Base-by-base conservation (phyloP, 1,140 invertebrate genomes). In the Sarcophaga bullata region DNA sequence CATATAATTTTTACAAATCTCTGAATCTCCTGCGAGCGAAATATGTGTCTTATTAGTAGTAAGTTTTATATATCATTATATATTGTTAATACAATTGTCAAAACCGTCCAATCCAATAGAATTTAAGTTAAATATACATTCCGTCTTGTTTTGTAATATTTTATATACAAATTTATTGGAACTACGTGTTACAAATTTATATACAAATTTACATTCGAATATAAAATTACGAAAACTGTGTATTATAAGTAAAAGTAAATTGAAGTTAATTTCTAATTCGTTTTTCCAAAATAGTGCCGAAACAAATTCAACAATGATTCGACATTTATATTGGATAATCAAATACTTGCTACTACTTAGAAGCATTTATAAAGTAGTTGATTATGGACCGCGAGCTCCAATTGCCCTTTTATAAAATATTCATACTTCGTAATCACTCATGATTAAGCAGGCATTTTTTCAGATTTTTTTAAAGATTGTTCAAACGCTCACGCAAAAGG, bases 31-130 rank as follows among this genome's bases (percentile, higher is more conserved):
- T 68, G 0, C n/a, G 17, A 76, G 19, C 73, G 49, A 76, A 73
- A 37, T 49, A 76, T 68, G 73, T 76, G 73, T 76, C 73, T 76
- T 76, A 76, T 49, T 76, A 76, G 73, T 50, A 19, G 3, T 76
- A 76, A 76, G 73, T 76, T 76, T 68, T 76, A 50, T 6, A 76
- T 49, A 49, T 15, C 48, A 76, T 73, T 73, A 10, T 73, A 37
- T 0, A 68, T 68, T 13, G 7, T 7, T 68, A 7, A n/a, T 13
- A 68, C 11, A 73, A 73, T 25, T 25, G 15, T 46, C 17, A 46
- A 47, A 13, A 47, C 73, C 73, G 37, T 73, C 73, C 73, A 73
- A 47, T 73, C 73, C 73, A 58, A 68, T 68, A 68, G 8, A 68
- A 68, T 19, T 68, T 52, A 52, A 52, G 13, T 68, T 68, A 68